Evolutionary conservation across 2,113 vertebrate species (phyloP).

Genomic region (Pionites leucogaster): DNA sequence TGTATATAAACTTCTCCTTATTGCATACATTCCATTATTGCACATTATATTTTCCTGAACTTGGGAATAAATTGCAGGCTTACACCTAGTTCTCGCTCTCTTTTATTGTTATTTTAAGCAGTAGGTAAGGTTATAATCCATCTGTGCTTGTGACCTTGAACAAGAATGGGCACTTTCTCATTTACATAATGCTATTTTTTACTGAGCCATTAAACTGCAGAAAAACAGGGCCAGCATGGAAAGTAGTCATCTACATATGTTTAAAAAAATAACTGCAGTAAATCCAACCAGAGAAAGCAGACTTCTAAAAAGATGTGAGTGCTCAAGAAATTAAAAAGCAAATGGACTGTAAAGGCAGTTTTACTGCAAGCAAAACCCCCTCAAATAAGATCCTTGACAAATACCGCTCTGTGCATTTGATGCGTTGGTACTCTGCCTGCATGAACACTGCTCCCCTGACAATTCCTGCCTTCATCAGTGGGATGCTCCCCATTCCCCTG

Average conservation of each 20-base stretch:
- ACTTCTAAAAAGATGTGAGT: neutral
- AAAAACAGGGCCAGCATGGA: conserved; percentile 30
- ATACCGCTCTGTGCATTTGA: neutral
- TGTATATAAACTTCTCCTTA: neutral
- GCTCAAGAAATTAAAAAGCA: conserved; percentile 47
- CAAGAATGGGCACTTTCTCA: conserved; percentile 46
- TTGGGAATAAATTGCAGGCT: neutral
- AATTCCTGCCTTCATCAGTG: neutral
- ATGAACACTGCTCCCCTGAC: neutral
- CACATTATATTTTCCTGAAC: neutral
- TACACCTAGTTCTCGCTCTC: neutral
- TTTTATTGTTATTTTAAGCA: conserved; percentile 52
- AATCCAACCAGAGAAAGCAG: neutral
- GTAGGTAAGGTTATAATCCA: conserved; percentile 56
- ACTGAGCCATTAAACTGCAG: conserved; percentile 55
- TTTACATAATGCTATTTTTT: conserved; percentile 68
- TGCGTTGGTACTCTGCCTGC: neutral
- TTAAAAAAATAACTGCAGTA: conserved; percentile 41
- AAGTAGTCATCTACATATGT: conserved; percentile 49
- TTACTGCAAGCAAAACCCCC: neutral
- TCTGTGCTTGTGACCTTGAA: conserved; percentile 44
- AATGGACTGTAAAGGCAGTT: conserved; percentile 26
- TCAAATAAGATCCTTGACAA: conserved; percentile 5
- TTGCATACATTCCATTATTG: neutral
- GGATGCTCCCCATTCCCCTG: neutral